Percentiles rank a stretch among this genome's conserved stretches.
phyloP scores from a whole-genome alignment of 2,113 vertebrate species.

The Numida meleagris region DNA sequence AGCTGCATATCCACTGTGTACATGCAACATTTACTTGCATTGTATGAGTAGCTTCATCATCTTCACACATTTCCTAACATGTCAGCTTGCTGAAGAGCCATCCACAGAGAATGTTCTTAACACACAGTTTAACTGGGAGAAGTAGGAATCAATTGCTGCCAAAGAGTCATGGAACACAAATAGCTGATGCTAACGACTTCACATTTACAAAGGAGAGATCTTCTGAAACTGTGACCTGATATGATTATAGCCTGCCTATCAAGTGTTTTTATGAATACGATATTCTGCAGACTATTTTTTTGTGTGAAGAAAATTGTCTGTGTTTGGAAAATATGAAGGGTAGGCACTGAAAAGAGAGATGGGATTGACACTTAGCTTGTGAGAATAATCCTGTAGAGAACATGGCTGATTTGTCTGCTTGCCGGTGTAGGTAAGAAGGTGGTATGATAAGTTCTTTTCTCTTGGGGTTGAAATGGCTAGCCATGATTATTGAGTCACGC shows the following conservation, averaged over 20 bases:
- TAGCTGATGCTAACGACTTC: not conserved
- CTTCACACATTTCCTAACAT: not conserved
- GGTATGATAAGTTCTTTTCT: rapidly evolving
- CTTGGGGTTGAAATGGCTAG: not conserved
- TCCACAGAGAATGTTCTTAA: not conserved
- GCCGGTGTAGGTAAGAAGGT: not conserved
- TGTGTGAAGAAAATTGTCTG: not conserved
- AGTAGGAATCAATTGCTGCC: not conserved
- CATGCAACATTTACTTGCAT: not conserved
- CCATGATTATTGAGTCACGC: not conserved
- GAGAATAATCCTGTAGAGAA: not conserved
- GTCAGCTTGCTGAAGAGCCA: not conserved
- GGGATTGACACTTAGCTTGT: not conserved
- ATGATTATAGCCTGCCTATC: not conserved
- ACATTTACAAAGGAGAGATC: not conserved
- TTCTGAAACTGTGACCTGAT: not conserved
- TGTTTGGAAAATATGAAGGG: not conserved
- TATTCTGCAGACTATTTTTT: not conserved
- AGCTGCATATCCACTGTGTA: not conserved
- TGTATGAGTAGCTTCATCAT: not conserved
- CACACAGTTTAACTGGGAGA: not conserved
- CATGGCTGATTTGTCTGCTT: not conserved
- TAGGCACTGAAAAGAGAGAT: not conserved
- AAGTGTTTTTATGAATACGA: not conserved
- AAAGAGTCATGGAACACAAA: not conserved